Conservation (phyloP, 2,797 vertebrate species). For the Alcedo quadribrachys region DNA sequence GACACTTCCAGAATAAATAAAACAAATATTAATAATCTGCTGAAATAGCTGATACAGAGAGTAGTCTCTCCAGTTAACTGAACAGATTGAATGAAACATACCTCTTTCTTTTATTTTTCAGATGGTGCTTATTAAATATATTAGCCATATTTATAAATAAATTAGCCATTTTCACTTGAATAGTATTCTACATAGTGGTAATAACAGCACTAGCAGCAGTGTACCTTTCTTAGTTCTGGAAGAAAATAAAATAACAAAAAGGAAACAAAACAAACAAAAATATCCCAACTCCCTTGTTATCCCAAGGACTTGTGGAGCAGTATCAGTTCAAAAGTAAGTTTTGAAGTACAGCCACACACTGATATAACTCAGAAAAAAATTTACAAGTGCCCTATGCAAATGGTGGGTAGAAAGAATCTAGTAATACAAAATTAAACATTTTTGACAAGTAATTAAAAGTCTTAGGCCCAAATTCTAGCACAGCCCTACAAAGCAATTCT, state of each 20-base stretch:
- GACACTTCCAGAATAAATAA: background rate
- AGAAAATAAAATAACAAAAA: background rate
- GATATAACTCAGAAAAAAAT: background rate
- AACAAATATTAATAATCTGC: background rate
- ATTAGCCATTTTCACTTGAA: background rate
- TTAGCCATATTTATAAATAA: background rate
- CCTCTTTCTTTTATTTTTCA: background rate
- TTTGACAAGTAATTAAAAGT: background rate
- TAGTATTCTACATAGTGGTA: background rate
- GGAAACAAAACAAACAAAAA: background rate
- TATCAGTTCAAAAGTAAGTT: background rate
- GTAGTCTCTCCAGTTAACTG: background rate
- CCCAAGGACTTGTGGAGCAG: background rate
- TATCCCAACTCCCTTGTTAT: background rate
- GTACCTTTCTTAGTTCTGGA: background rate
- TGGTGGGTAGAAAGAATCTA: rapidly evolving
- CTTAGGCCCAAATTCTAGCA: background rate
- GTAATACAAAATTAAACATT: background rate
- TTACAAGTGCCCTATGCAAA: background rate
- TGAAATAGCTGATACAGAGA: background rate
- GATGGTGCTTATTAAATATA: background rate
- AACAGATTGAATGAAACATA: background rate
- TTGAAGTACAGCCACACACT: background rate
- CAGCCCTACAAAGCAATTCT: background rate
- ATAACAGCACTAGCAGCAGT: background rate